These are phyloP conservation scores for Drosophila fuyamai DNA, from an alignment of 1,140 invertebrate species.

Conservation along the genomic window DNA sequence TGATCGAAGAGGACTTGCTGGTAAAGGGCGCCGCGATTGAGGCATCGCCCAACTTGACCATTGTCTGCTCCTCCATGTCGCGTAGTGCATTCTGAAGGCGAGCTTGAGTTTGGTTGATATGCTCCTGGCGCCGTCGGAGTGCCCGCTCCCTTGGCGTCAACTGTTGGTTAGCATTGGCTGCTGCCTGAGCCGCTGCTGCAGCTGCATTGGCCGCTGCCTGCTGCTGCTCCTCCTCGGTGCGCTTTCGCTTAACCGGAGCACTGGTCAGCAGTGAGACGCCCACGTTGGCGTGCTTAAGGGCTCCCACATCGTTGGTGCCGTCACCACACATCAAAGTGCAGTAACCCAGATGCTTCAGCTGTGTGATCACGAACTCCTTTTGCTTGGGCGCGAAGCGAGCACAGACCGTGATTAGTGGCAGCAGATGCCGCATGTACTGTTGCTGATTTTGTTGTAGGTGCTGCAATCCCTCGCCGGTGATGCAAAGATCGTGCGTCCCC, in stretches of 20 bases:
- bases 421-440: constrained; percentile 89
- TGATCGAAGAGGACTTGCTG: constrained; percentile 98
- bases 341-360: constrained; percentile 94
- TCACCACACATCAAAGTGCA: constrained; percentile 99
- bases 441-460: constrained; percentile 89
- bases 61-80: constrained; percentile 95
- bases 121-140: constrained; percentile 74
- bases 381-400: constrained; percentile 98
- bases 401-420: constrained; percentile 95
- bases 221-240: constrained; percentile 74
- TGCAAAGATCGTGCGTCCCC: constrained; percentile 93
- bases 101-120: constrained; percentile 81
- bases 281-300: constrained; percentile 96
- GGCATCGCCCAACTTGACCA: constrained; percentile 98
- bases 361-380: constrained; percentile 97
- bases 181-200: constrained; percentile 30
- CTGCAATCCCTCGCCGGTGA: constrained; percentile 95
- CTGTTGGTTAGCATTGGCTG: constrained; percentile 56
- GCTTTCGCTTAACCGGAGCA: constrained; percentile 89
- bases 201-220: constrained; percentile 46
- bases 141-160: constrained; percentile 79
- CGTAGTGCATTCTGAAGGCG: constrained; percentile 88
- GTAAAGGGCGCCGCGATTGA: constrained; percentile 99
- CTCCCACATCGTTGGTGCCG: constrained; percentile 99
- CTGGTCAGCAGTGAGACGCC: constrained; percentile 96